phyloP scores from a whole-genome alignment of 2,113 vertebrate genomes.

The Oophaga pumilio region DNA sequence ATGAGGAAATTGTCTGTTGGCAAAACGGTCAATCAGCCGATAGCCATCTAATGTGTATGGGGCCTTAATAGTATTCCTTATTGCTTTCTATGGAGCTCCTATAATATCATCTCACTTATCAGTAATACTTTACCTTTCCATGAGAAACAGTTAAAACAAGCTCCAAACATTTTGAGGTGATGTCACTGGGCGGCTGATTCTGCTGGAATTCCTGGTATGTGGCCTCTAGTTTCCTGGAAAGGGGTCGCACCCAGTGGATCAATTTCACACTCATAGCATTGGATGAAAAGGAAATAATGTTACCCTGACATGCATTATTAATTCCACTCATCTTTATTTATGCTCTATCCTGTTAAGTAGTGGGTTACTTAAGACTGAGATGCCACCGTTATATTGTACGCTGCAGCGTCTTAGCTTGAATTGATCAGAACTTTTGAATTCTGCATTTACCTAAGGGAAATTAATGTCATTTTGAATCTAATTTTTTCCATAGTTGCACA shows the following conservation, averaged over 20 bases:
- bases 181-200: neutral
- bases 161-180: conserved; percentile 10
- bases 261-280: neutral
- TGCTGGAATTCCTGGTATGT: conserved; percentile 33
- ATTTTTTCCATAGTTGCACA: too few species aligned
- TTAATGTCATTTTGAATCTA: too few species aligned
- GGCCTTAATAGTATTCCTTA: neutral
- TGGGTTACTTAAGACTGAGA: neutral
- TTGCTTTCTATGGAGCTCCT: neutral
- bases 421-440: neutral
- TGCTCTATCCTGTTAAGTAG: neutral
- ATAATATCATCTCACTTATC: neutral
- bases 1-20: too few species aligned
- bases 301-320: neutral
- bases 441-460: too few species aligned
- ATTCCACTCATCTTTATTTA: neutral
- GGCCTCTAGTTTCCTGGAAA: conserved; percentile 10
- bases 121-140: neutral
- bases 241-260: conserved; percentile 23
- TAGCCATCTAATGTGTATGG: too few species aligned
- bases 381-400: neutral
- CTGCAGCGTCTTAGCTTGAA: neutral
- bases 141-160: neutral
- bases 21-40: too few species aligned
- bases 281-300: neutral